These are phyloP conservation scores for Danio choprae DNA, from an alignment of 2,797 vertebrate species.

Conservation along the genomic window DNA sequence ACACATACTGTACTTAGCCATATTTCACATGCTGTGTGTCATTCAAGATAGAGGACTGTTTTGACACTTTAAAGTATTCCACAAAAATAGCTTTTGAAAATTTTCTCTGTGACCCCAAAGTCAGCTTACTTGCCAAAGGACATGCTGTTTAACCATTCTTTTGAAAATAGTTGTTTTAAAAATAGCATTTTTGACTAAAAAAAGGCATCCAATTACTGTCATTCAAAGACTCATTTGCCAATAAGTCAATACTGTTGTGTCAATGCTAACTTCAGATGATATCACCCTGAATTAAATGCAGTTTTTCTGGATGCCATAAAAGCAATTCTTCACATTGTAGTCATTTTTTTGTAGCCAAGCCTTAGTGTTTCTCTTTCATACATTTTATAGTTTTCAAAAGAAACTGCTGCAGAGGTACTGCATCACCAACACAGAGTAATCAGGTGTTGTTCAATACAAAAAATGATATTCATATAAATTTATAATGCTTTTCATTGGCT, in stretches of 20 bases:
- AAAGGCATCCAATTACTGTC: background rate
- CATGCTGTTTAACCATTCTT: constrained; percentile 5
- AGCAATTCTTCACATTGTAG: background rate
- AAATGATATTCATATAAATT: background rate
- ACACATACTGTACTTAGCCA: constrained; percentile 6
- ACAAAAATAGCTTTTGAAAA: too few species aligned
- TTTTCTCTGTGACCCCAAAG: background rate
- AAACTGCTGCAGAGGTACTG: background rate
- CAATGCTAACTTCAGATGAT: background rate
- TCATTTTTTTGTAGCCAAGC: background rate
- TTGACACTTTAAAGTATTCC: background rate
- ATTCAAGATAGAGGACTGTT: background rate
- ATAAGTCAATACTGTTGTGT: background rate
- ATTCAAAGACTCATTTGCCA: background rate
- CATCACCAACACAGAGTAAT: background rate
- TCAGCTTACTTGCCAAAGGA: background rate
- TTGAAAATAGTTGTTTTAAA: constrained; percentile 4
- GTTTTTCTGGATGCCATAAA: background rate
- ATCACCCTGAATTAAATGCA: background rate
- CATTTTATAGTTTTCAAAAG: background rate
- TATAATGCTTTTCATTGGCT: background rate
- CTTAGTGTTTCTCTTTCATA: background rate
- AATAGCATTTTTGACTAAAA: constrained; percentile 27
- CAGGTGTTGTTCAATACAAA: background rate
- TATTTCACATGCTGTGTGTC: constrained; percentile 1